Conservation (phyloP, 2,797 vertebrate genomes). For the Sebastes cheni region DNA sequence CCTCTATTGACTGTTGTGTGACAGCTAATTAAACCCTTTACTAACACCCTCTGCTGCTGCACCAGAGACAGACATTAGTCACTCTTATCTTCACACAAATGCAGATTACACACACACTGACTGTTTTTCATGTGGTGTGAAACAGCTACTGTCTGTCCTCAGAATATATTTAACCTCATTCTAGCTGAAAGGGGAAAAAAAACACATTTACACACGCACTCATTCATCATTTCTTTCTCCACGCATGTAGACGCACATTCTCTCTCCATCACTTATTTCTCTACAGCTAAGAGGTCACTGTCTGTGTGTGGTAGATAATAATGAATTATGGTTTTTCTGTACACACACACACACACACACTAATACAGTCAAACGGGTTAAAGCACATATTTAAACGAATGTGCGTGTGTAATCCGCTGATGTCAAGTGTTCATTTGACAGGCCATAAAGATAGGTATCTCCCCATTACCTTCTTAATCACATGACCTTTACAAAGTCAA, state of each 20-base stretch:
- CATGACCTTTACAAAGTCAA: conserved; percentile 70
- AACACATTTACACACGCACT: neutral
- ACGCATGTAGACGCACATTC: conserved; percentile 21
- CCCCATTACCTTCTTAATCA: conserved; percentile 55
- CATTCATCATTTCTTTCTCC: conserved; percentile 28
- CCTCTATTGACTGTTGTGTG: conserved; percentile 34
- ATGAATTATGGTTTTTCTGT: conserved; percentile 44
- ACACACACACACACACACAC: neutral
- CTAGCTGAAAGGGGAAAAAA: neutral
- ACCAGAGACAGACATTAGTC: conserved; percentile 50
- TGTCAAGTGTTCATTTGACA: conserved; percentile 54
- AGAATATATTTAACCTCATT: conserved; percentile 49
- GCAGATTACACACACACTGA: conserved; percentile 1
- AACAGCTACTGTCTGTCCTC: conserved; percentile 18
- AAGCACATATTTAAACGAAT: neutral
- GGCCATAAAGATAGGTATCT: conserved; percentile 62
- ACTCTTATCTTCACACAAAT: conserved; percentile 55
- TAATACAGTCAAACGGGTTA: neutral
- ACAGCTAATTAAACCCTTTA: conserved; percentile 63
- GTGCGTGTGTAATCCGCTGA: conserved; percentile 39
- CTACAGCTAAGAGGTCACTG: conserved; percentile 45
- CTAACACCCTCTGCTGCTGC: conserved; percentile 32
- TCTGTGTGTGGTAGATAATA: conserved; percentile 63
- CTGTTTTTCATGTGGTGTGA: conserved; percentile 16
- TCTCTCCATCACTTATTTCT: conserved; percentile 37